phyloP scores from a whole-genome alignment of 2,888 invertebrate genomes.

The Scaptomyza tumidula region DNA sequence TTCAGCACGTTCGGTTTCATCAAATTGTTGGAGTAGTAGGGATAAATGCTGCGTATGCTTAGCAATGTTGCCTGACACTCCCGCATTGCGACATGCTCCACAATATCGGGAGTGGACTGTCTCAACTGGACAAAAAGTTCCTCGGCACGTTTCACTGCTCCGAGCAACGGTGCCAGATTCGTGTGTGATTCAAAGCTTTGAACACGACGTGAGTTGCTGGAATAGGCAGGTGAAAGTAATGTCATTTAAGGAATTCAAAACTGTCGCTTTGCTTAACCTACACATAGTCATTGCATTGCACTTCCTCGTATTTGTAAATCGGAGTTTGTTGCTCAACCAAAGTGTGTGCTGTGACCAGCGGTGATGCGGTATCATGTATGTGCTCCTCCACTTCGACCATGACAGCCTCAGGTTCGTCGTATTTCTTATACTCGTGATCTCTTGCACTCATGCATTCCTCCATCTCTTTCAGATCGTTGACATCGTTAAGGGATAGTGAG shows the following conservation, averaged over 20 bases:
- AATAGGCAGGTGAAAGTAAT: neutral
- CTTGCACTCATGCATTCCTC: slow-evolving; percentile 78
- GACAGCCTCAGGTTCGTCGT: slow-evolving; percentile 88
- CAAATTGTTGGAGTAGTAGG: slow-evolving; percentile 78
- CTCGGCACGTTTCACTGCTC: slow-evolving; percentile 79
- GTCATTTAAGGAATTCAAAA: neutral
- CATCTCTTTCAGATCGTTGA: slow-evolving; percentile 88
- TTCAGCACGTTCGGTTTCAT: slow-evolving; percentile 81
- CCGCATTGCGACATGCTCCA: slow-evolving; percentile 69
- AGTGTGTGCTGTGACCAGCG: slow-evolving; percentile 88
- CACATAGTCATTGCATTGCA: slow-evolving; percentile 87
- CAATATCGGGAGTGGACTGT: slow-evolving; percentile 69
- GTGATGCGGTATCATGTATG: slow-evolving; percentile 91
- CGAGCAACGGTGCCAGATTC: slow-evolving; percentile 78
- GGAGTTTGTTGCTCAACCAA: slow-evolving; percentile 89
- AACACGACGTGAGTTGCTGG: slow-evolving; percentile 81
- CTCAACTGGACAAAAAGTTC: slow-evolving; percentile 70
- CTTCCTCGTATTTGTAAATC: slow-evolving; percentile 88
- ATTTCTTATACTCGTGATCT: slow-evolving; percentile 81
- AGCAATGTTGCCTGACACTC: slow-evolving; percentile 71
- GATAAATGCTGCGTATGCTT: slow-evolving; percentile 79
- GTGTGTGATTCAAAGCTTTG: slow-evolving; percentile 83
- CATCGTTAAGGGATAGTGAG: slow-evolving; percentile 90
- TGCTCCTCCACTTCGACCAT: slow-evolving; percentile 93
- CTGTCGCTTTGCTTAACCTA: slow-evolving; percentile 66